Base-by-base conservation (phyloP, 2,888 invertebrate species). In the Pocota personata region DNA sequence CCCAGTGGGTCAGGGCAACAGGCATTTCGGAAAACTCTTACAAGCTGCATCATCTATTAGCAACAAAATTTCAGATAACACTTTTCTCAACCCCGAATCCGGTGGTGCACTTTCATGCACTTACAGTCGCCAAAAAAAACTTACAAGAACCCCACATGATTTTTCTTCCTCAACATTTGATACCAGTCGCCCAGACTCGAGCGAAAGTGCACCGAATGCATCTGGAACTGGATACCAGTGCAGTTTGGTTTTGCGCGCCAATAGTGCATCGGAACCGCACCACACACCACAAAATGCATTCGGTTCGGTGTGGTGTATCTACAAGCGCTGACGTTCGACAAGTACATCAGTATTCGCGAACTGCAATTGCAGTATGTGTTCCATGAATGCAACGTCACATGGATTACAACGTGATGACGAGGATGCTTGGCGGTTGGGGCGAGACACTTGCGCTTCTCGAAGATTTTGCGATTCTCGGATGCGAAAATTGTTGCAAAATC, bases 81-180 rank as follows among this genome's bases (percentile, higher is more conserved):
- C 67, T 84, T 84, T 80, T 87, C 87, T 87, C 75, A 84, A 73
- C 64, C 76, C 87, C 71, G 12, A 73, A 77, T n/a, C n/a, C n/a
- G n/a, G 12, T 27, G 46, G 62, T 76, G 77, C 55, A 62, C 69
- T 78, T 71, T 50, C 50, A 27, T 55, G 57, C 58, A 71, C 62
- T 37, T 50, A 58, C 50, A 62, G 37, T 62, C 4, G 73, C 16
- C 4, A 90, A 90, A 91, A 91, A 90, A 91, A 89, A 89, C 89
- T 90, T 87, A 87, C 89, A 82, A 88, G 89, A 91, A 89, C 89
- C 90, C 90, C 89, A 90, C 89, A 92, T 89, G 91, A 91, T 91
- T 91, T 91, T 91, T 91, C 91, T 92, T 91, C 91, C 89, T 91
- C 92, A 92, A 91, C 92, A 91, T 92, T 91, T 91, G 91, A 88